phyloP scores from a whole-genome alignment of 2,797 vertebrate species.

The Glyptemys insculpta region DNA sequence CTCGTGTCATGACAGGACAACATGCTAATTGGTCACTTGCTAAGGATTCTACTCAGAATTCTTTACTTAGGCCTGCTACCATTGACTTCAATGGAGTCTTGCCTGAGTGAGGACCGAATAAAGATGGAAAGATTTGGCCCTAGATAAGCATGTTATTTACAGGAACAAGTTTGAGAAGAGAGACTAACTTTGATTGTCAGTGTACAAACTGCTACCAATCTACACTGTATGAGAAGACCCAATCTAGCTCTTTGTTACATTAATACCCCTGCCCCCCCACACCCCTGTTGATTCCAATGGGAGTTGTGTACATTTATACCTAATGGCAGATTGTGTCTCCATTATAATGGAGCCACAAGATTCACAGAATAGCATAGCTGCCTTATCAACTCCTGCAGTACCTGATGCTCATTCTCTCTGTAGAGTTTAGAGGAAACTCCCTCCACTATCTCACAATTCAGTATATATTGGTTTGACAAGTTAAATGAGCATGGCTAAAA shows the following conservation, averaged over 20 bases:
- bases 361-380: slow-evolving; percentile 34
- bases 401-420: slow-evolving; percentile 15
- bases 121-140: neutral
- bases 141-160: neutral
- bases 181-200: neutral
- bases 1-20: neutral
- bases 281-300: neutral
- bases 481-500: neutral
- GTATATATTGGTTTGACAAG: neutral
- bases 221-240: neutral
- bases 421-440: slow-evolving; percentile 36
- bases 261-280: neutral
- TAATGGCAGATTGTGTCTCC: neutral
- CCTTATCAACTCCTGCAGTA: slow-evolving; percentile 36
- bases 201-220: neutral
- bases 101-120: neutral
- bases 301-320: neutral
- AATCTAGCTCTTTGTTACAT: neutral
- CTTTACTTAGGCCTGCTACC: neutral
- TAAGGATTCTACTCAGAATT: neutral
- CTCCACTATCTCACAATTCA: neutral
- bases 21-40: neutral
- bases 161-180: neutral
- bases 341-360: neutral
- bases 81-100: neutral